Conservation (phyloP, 2,797 vertebrate genomes). For the Lacerta agilis region DNA sequence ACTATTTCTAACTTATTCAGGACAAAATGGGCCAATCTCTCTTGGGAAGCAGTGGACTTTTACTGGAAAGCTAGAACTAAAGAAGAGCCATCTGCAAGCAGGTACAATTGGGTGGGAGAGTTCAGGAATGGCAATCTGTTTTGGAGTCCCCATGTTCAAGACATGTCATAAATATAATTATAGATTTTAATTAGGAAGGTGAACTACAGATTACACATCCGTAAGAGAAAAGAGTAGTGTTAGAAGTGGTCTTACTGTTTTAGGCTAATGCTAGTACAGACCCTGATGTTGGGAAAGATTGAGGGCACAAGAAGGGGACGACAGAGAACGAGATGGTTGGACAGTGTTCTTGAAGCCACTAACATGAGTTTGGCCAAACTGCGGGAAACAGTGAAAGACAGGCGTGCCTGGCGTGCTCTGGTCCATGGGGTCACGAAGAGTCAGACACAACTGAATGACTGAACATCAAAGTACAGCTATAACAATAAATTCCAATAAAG, state of each 20-base stretch:
- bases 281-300: too few relatives aligned
- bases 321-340: too few relatives aligned
- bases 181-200: not conserved
- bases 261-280: constrained; percentile 58
- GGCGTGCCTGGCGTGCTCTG: too few relatives aligned
- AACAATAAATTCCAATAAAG: constrained; percentile 69
- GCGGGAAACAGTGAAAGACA: too few relatives aligned
- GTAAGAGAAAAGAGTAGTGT: not conserved
- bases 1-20: not conserved
- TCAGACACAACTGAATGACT: too few relatives aligned
- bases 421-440: too few relatives aligned
- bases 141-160: not conserved
- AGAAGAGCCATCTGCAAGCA: not conserved
- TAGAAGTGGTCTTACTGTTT: constrained; percentile 49
- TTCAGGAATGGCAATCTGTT: not conserved
- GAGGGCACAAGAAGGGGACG: too few relatives aligned
- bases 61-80: not conserved
- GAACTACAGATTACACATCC: not conserved
- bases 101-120: not conserved
- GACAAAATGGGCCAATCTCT: not conserved
- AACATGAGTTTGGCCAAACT: too few relatives aligned
- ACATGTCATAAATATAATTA: not conserved
- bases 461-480: constrained; percentile 40
- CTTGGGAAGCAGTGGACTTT: not conserved
- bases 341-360: too few relatives aligned